phyloP scores from a whole-genome alignment of 1,140 invertebrate species.

The Chrysomallon squamiferum region DNA sequence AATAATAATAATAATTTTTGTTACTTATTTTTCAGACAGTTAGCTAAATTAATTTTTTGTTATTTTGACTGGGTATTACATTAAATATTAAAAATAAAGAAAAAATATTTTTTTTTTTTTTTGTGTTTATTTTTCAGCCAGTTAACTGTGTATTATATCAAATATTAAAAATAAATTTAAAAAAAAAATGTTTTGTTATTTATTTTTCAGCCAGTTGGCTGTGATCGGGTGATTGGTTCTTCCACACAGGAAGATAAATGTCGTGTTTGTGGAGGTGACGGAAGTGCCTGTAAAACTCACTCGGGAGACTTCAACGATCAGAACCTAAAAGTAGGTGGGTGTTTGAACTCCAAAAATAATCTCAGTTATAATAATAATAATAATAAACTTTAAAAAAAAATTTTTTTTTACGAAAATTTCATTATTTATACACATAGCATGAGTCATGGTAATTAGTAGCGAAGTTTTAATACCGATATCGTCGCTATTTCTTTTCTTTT shows the following conservation, averaged over 20 bases:
- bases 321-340: constrained; percentile 22
- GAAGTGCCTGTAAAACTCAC: constrained; percentile 72
- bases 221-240: constrained; percentile 81
- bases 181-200: too few relatives aligned
- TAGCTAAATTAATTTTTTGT: too few relatives aligned
- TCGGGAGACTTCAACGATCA: constrained; percentile 17
- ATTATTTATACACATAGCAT: neutral
- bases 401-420: neutral
- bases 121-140: too few relatives aligned
- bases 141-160: too few relatives aligned
- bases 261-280: constrained; percentile 84
- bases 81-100: too few relatives aligned
- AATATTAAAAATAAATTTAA: too few relatives aligned
- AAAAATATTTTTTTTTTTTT: too few relatives aligned
- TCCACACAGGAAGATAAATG: constrained; percentile 77
- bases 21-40: too few relatives aligned
- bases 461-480: neutral
- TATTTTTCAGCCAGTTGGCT: constrained; percentile 79
- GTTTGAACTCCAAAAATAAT: neutral
- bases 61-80: too few relatives aligned
- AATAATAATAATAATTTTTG: too few relatives aligned
- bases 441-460: neutral
- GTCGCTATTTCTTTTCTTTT: too few relatives aligned
- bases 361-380: neutral
- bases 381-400: too few relatives aligned